Conservation (phyloP, 2,113 vertebrate genomes). For the Carettochelys insculpta region DNA sequence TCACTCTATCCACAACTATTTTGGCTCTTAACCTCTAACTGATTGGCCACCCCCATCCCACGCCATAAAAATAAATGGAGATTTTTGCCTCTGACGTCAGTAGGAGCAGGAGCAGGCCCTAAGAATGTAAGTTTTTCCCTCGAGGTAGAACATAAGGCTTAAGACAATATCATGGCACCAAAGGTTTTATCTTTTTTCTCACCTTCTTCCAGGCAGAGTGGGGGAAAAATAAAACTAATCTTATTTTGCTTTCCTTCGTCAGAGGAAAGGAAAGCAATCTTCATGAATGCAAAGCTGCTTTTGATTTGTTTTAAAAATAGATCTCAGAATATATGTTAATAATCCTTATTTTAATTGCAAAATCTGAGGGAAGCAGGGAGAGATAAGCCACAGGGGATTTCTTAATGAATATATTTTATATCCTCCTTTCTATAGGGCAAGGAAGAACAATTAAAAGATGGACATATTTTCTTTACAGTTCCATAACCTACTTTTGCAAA, state of each 20-base stretch:
- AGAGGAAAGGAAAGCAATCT: conserved; percentile 1
- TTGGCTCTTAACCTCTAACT: no score
- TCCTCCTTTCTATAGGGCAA: conserved; percentile 7
- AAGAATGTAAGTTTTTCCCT: not conserved
- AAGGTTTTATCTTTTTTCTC: not conserved
- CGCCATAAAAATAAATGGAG: not conserved
- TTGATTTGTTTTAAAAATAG: conserved; percentile 30
- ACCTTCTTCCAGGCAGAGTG: not conserved
- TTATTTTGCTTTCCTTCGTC: conserved; percentile 13
- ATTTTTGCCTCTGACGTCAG: not conserved
- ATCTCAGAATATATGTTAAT: not conserved
- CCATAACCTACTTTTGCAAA: not conserved
- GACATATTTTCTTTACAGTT: conserved; percentile 31
- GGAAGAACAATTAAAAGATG: conserved; percentile 1
- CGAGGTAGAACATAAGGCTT: conserved; percentile 28
- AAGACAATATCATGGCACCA: not conserved
- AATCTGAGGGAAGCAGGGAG: not conserved
- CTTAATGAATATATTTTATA: not conserved
- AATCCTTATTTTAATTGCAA: conserved; percentile 24
- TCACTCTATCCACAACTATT: no score
- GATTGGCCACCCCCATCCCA: no score
- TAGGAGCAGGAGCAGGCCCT: not conserved
- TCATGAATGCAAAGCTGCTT: conserved; percentile 23
- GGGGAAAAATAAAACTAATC: not conserved
- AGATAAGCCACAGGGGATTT: not conserved